Evolutionary conservation across 1,140 invertebrate species (phyloP), one percentile per base, ranked within the genome.

Genomic region (Bombus huntii): DNA sequence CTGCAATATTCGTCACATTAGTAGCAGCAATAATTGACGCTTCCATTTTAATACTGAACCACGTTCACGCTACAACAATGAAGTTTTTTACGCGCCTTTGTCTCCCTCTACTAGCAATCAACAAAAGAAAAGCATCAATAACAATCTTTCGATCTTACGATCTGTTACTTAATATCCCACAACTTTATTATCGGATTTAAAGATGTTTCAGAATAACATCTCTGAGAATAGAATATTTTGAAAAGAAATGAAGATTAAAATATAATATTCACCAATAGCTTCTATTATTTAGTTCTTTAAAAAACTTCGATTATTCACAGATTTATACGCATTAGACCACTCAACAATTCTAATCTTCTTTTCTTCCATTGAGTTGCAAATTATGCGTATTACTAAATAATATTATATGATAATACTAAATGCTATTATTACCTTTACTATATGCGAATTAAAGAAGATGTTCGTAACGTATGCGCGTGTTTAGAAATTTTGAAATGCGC

Each of bases 1-100:
- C 77, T 62, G 89, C 87, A 12, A 93, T 84, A 73, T 42, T 68
- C 6, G 71, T 44, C 18, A 85, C 68, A 15, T 75, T 79, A 8
- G 65, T 83, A 1, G 18, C 34, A 4, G 15, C 53, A 42, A 37
- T 31, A 25, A 62, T 57, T 2, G 65, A 73, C 1, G 34, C 34
- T 28, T 77, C 66, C 66, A 81, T 53, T 65, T 79, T 25, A 2
- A 44, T 22, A 66, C 42, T 37, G 5, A 73, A 78, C 1, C 44
- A 72, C 2, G 39, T 28, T 39, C 3, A n/a, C 28, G 59, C 59
- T n/a, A n/a, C 0, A 62, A 28, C 0, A n/a, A 57, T 25, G 18
- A 13, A 28, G 6, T 3, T 81, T 57, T 37, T 47, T 65, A 13
- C 57, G 12, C 25, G 34, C 3, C 8, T 25, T 74, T 53, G 22